Percentiles rank a stretch among this genome's conserved stretches.
phyloP scores from a whole-genome alignment of 2,888 invertebrate species.

The Synergus laeviventris region DNA sequence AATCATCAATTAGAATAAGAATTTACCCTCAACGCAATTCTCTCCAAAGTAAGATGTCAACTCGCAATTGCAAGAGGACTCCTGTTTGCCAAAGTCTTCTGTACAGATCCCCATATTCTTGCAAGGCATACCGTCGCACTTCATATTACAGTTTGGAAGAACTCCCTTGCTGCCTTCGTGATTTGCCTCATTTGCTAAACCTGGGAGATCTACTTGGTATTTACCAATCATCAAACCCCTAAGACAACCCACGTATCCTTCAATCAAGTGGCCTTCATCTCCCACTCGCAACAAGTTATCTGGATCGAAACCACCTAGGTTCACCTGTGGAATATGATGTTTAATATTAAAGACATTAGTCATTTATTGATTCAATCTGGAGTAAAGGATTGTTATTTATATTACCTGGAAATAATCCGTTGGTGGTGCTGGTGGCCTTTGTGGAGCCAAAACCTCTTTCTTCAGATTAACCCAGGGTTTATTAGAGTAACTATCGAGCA shows the following conservation, averaged over 20 bases:
- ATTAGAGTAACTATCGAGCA: constrained; percentile 87
- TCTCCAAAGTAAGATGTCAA: constrained; percentile 94
- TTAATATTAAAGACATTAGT: constrained; percentile 78
- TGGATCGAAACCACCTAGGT: constrained; percentile 90
- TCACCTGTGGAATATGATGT: constrained; percentile 87
- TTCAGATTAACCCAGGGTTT: constrained; percentile 92
- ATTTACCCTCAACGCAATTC: constrained; percentile 84
- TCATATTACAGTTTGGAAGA: constrained; percentile 90
- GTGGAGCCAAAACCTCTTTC: constrained; percentile 90
- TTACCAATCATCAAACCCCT: constrained; percentile 91
- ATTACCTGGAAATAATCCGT: constrained; percentile 90
- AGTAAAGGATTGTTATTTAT: constrained; percentile 84
- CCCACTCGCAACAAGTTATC: constrained; percentile 82
- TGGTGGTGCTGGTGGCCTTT: constrained; percentile 92
- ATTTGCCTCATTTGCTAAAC: constrained; percentile 82
- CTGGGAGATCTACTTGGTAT: constrained; percentile 86
- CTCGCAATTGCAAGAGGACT: constrained; percentile 92
- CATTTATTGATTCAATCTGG: constrained; percentile 59
- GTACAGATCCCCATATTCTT: constrained; percentile 92
- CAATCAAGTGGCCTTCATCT: constrained; percentile 77
- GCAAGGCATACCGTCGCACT: constrained; percentile 91
- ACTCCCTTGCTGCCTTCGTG: constrained; percentile 86
- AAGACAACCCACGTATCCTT: constrained; percentile 91
- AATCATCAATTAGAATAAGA: background rate
- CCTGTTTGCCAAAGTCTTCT: constrained; percentile 91